These are phyloP conservation scores for Caenorhabditis tropicalis DNA, from an alignment of 1,140 invertebrate species.

Conservation along the genomic window DNA sequence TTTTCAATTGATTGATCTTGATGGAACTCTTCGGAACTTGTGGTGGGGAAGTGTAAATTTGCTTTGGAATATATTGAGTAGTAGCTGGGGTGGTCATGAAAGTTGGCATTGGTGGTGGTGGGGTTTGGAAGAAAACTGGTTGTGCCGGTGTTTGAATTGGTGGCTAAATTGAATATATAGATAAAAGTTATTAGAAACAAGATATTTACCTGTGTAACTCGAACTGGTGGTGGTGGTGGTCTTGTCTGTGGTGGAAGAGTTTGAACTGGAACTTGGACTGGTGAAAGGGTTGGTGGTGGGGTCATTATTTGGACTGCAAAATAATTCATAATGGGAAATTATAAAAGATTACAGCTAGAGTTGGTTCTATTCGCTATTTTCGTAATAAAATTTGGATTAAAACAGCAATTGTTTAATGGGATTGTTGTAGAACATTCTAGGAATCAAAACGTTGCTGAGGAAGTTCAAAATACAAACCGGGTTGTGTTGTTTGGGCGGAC, in stretches of 20 bases:
- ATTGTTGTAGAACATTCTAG: neutral
- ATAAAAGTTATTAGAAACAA: no score
- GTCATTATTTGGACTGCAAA: constrained; percentile 2
- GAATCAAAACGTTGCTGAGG: neutral
- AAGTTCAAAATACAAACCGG: constrained; percentile 43
- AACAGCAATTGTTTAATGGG: no score
- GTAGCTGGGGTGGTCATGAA: constrained; percentile 22
- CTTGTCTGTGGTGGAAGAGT: constrained; percentile 7
- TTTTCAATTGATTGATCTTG: constrained; percentile 10
- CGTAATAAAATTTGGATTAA: neutral
- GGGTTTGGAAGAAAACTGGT: neutral
- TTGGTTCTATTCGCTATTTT: no score
- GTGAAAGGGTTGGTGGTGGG: constrained; percentile 11
- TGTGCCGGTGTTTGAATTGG: neutral
- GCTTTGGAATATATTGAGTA: constrained; percentile 17
- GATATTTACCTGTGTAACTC: neutral
- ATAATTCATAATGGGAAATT: neutral
- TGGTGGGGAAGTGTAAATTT: constrained; percentile 8
- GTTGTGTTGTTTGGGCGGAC: neutral
- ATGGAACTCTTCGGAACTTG: constrained; percentile 15
- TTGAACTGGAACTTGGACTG: constrained; percentile 31
- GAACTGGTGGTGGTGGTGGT: constrained; percentile 19
- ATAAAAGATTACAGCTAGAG: no score
- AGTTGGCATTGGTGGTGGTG: constrained; percentile 25
- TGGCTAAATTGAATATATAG: no score